Base-by-base conservation (phyloP, 2,888 invertebrate species). In the Teinopalpus imperialis region DNA sequence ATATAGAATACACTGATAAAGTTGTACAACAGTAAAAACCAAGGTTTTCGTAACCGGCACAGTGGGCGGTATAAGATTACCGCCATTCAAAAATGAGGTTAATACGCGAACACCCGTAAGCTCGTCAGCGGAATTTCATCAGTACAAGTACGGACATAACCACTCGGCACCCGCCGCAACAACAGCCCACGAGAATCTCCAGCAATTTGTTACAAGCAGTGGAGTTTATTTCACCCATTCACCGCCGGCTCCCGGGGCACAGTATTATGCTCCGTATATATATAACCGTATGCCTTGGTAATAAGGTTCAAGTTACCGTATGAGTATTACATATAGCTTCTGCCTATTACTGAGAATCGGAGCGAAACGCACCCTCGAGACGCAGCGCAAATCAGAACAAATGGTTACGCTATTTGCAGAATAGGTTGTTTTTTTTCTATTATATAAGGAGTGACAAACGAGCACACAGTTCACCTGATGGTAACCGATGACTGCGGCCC, bases 191-290 rank as follows among this genome's bases (percentile, higher is more conserved):
- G 36, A 16, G 26, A 37, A 37, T 4, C n/a, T 26, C 13, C 26
- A 37, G 16, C 36, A 37, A 37, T 37, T 39, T 20, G 39, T 27
- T 39, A 39, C 29, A 29, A 39, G n/a, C 39, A n/a, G 18, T 39
- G 20, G 13, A 21, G 20, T 39, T 39, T 27, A 18, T 29, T 13
- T 39, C 29, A 21, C 21, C 29, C 13, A 16, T 4, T 24, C 8
- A n/a, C n/a, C n/a, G n/a, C n/a, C 24, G 1, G 14, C 24, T 8
- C n/a, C 24, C n/a, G 6, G 6, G 3, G 24, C 1, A 16, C n/a
- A n/a, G n/a, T n/a, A n/a, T n/a, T n/a, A n/a, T n/a, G n/a, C n/a
- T n/a, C n/a, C n/a, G n/a, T n/a, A n/a, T n/a, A n/a, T n/a, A n/a
- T n/a, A n/a, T n/a, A n/a, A n/a, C n/a, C n/a, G n/a, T n/a, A n/a